Evolutionary conservation across 2,113 vertebrate genomes (phyloP).

Genomic region (Oxyruncus cristatus): DNA sequence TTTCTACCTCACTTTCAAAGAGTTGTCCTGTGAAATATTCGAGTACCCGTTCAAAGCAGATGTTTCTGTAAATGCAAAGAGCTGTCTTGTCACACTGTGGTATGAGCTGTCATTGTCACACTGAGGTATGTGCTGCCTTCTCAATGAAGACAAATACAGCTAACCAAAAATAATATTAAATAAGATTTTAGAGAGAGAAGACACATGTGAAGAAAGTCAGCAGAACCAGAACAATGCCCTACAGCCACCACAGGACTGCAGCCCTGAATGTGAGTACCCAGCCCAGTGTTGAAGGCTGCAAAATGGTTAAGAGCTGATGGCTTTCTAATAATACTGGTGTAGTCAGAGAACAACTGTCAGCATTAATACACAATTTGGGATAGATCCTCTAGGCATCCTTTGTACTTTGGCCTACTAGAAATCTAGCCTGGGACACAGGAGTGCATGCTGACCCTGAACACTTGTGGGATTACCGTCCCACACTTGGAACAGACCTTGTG

Average conservation of each 20-base stretch:
- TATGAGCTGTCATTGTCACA: not conserved
- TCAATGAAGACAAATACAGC: not conserved
- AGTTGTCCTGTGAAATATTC: not conserved
- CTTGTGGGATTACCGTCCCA: not conserved
- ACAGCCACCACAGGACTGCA: not conserved
- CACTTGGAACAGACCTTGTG: not conserved
- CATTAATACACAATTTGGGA: not conserved
- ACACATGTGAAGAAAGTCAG: not conserved
- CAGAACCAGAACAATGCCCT: not conserved
- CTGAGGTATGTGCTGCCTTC: not conserved
- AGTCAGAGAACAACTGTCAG: not conserved
- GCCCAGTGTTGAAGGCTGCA: not conserved
- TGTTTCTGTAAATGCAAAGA: constrained; percentile 1
- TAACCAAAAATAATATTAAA: not conserved
- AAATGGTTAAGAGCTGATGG: not conserved
- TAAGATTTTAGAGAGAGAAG: not conserved
- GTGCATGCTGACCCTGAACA: not conserved
- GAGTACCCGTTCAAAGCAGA: not conserved
- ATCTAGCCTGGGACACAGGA: not conserved
- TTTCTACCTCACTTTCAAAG: not conserved
- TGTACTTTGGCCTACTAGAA: not conserved
- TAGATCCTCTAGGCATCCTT: not conserved
- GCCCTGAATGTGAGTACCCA: not conserved
- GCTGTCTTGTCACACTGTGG: not conserved
- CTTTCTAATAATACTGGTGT: not conserved